Evolutionary conservation across 2,797 vertebrate genomes (phyloP), one percentile per base, ranked within the genome.

Genomic region (Botia almorhae): DNA sequence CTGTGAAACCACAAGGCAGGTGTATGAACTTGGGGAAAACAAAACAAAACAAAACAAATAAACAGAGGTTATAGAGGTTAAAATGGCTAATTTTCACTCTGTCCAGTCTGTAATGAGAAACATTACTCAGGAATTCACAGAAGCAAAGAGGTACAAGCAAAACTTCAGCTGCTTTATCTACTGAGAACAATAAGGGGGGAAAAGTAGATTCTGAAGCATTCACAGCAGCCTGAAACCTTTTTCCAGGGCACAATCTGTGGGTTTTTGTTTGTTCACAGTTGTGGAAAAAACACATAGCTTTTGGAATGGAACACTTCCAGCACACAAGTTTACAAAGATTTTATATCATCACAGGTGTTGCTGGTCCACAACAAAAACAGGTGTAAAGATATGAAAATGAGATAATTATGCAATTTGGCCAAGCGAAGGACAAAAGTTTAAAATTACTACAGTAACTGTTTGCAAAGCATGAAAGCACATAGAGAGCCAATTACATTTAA

Each of bases 61-160:
- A 56, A 56, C 7, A 21, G 43, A 46, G 43, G 50, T 77, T 69
- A 16, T 29, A 21, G 23, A 51, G 12, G 36, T 29, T 7, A 50
- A 56, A 69, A 58, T 69, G 64, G 7, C 75, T 65, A 46, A 75
- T 51, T 56, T 77, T 58, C 33, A 61, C 43, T 74, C 60, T 72
- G 17, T 53, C 23, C n/a, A 58, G 23, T 14, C 23, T 11, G 4
- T 81, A 82, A 67, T 67, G 76, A 68, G 43, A 82, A 67, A 65
- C 75, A 77, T 67, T 55, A n/a, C 71, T 68, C 67, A 76, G 67
- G 23, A 63, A 70, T 56, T 71, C 61, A 60, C n/a, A 39, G 43
- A 4, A 67, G 61, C 74, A 73, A 14, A 78, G 12, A 16, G 29
- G 36, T 51, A 50, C 7, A 2, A 23, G 60, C 39, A 67, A 71